Evolutionary conservation across 2,797 vertebrate species (phyloP), one percentile per base, ranked within the genome.

Genomic region (Helostoma temminkii): DNA sequence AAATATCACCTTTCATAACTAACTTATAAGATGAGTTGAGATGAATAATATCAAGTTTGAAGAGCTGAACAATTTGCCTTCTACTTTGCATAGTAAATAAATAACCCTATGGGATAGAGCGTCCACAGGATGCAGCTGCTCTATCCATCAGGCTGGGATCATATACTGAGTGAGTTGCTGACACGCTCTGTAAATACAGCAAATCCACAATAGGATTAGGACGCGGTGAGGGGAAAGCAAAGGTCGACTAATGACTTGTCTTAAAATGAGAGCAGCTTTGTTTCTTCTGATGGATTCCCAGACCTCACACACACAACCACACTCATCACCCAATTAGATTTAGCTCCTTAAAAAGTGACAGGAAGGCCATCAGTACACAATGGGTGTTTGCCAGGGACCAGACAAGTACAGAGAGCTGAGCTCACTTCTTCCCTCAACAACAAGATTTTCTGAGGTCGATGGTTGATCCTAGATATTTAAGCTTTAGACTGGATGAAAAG

Each of bases 281-380:
- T 56, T 67, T 57, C 52, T 25, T 60, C 39, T 62, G 68, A 60
- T 74, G 49, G 37, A 36, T 61, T 22, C 19, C 68, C 42, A 57
- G 55, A 55, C 63, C 43, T 26, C 66, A 45, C 58, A 62, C 63
- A 48, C 58, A 63, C 59, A 66, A n/a, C 49, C 39, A 36, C 65
- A 71, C 71, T 55, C 64, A 52, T 64, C 70, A 32, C 10, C 45
- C 43, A 70, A 83, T 75, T 47, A 73, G 72, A 82, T 74, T 76
- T 63, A 78, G 48, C 60, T 37, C 43, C 48, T 82, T 71, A 65
- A 25, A 71, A 74, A 70, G 74, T 56, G 68, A 12, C 70, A 82
- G 61, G 76, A 81, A 58, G 59, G 18, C 16, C 39, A 3, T 12
- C 16, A 15, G 36, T 37, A 39, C 37, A 16, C 36, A 1, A 4